Evolutionary conservation across 2,797 vertebrate species (phyloP).

Genomic region (Thamnophis elegans): DNA sequence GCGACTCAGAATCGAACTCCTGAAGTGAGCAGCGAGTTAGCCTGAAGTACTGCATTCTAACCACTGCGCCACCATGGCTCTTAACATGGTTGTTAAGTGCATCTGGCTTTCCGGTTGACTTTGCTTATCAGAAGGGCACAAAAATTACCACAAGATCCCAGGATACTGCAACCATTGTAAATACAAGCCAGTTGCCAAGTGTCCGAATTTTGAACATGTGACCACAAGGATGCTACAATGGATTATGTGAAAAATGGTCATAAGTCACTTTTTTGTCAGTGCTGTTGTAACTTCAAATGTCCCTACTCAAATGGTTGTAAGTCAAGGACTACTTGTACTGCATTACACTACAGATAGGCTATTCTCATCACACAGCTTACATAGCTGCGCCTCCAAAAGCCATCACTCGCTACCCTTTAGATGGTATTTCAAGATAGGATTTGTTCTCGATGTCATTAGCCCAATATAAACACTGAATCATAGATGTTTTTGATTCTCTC

Average conservation of each 20-base stretch:
- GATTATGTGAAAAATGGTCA: not conserved
- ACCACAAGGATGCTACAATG: not conserved
- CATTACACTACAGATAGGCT: not conserved
- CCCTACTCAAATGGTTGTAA: not conserved
- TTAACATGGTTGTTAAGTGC: not conserved
- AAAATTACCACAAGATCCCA: not conserved
- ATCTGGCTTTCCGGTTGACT: not conserved
- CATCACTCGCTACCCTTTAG: not conserved
- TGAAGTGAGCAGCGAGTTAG: too few relatives aligned
- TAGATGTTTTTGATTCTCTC: conserved; percentile 1
- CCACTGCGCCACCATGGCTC: too few relatives aligned
- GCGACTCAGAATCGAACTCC: too few relatives aligned
- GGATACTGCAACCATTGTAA: not conserved
- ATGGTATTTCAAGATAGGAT: not conserved
- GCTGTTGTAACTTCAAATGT: not conserved
- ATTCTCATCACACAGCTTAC: not conserved
- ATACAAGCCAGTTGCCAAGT: not conserved
- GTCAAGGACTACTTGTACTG: not conserved
- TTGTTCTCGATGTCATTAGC: not conserved
- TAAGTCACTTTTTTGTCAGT: not conserved
- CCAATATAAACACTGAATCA: not conserved
- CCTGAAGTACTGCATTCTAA: too few relatives aligned
- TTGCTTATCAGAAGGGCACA: not conserved
- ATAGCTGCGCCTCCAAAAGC: not conserved
- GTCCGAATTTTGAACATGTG: not conserved